Conservation (phyloP, 2,113 vertebrate genomes). For the Motacilla alba region DNA sequence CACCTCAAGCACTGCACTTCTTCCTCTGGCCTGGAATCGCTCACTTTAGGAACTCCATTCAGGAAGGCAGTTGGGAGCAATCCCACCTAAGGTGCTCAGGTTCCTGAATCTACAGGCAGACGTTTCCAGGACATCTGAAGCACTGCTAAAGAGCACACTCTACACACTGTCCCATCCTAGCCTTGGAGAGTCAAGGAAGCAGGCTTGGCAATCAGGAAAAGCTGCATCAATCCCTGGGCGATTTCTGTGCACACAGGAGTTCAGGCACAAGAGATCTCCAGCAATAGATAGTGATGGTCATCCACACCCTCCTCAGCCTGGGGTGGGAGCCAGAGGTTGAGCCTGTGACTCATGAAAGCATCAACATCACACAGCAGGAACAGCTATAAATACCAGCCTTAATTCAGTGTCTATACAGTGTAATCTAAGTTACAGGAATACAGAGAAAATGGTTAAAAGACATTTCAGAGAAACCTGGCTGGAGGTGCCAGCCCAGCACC, state of each 20-base stretch:
- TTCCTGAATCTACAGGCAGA: not conserved
- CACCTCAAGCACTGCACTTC: not conserved
- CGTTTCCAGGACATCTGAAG: not conserved
- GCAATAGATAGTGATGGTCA: not conserved
- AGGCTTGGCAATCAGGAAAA: not conserved
- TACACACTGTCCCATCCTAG: not conserved
- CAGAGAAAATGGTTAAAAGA: not conserved
- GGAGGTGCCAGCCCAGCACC: not conserved
- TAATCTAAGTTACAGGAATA: not conserved
- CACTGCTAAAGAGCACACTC: not conserved
- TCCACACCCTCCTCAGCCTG: not conserved
- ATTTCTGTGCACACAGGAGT: not conserved
- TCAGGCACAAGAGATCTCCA: not conserved
- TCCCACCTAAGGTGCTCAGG: not conserved
- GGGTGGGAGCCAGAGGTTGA: not conserved
- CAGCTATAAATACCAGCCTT: not conserved
- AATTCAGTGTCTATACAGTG: not conserved
- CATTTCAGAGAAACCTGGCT: not conserved
- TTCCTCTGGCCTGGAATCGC: not conserved
- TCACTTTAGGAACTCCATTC: not conserved
- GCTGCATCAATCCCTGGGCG: not conserved
- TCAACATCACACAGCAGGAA: not conserved
- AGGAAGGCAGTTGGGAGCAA: not conserved
- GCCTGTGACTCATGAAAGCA: not conserved
- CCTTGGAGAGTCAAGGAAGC: not conserved